phyloP scores from a whole-genome alignment of 2,113 vertebrate species.

The Maccullochella peelii region DNA sequence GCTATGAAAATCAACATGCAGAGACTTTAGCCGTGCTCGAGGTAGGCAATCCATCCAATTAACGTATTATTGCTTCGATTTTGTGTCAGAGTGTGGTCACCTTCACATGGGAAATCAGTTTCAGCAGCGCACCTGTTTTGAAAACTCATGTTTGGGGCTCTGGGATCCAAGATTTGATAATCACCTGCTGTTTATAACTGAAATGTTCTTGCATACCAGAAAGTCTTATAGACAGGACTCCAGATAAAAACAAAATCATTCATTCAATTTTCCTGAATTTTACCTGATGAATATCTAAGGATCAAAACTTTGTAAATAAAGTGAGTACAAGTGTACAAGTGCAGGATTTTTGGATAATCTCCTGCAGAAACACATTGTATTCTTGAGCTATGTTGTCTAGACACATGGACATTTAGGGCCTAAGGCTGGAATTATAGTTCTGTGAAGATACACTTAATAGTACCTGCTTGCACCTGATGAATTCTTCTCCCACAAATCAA shows the following conservation, averaged over 20 bases:
- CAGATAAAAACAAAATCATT: background rate
- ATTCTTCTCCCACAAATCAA: background rate
- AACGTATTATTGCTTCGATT: background rate
- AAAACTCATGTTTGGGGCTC: background rate
- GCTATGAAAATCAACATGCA: background rate
- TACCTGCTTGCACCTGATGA: background rate
- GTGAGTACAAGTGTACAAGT: too few relatives aligned
- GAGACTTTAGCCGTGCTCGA: background rate
- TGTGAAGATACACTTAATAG: background rate
- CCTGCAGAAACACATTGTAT: too few relatives aligned
- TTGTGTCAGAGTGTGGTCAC: background rate
- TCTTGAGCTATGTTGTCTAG: too few relatives aligned
- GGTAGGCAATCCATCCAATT: background rate
- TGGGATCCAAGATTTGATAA: background rate
- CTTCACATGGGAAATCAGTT: conserved; percentile 1
- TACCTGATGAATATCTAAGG: too few relatives aligned
- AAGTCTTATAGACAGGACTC: background rate
- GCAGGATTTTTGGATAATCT: too few relatives aligned
- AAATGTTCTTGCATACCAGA: background rate
- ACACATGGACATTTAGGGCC: too few relatives aligned
- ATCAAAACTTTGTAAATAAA: background rate
- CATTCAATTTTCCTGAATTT: background rate
- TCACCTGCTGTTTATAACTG: background rate
- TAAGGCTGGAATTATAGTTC: too few relatives aligned
- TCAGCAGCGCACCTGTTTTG: background rate